Conservation (phyloP, 2,797 vertebrate species). For the Uromys caudimaculatus region DNA sequence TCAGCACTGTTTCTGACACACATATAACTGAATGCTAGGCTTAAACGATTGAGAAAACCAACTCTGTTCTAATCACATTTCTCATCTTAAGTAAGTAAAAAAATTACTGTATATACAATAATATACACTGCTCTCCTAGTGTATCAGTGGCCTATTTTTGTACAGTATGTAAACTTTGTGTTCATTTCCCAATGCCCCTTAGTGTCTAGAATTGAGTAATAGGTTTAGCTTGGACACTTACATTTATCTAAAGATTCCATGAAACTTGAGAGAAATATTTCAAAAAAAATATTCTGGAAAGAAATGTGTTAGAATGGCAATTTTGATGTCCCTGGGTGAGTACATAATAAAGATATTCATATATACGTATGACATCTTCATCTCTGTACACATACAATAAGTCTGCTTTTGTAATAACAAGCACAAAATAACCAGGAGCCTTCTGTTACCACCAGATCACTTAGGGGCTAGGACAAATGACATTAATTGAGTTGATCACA, state of each 20-base stretch:
- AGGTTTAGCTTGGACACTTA: neutral
- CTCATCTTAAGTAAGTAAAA: conserved; percentile 1
- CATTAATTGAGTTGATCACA: conserved; percentile 70
- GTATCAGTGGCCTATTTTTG: neutral
- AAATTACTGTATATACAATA: neutral
- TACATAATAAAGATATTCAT: neutral
- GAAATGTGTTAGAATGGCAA: neutral
- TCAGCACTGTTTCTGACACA: neutral
- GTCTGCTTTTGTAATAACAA: conserved; percentile 28
- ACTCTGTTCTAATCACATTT: neutral
- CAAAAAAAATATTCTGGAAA: neutral
- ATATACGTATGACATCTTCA: neutral
- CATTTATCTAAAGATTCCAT: neutral
- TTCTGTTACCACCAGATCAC: conserved; percentile 8
- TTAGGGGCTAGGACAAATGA: conserved; percentile 6
- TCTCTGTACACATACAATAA: neutral
- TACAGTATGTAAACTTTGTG: neutral
- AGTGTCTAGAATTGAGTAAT: neutral
- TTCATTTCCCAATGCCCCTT: neutral
- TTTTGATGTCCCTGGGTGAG: neutral
- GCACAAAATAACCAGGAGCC: conserved; percentile 28
- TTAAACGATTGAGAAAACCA: conserved; percentile 9
- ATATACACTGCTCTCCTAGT: neutral
- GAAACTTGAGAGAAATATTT: neutral
- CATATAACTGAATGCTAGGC: neutral